phyloP scores from a whole-genome alignment of 2,113 vertebrate species.

The Hirundichthys speculiger region DNA sequence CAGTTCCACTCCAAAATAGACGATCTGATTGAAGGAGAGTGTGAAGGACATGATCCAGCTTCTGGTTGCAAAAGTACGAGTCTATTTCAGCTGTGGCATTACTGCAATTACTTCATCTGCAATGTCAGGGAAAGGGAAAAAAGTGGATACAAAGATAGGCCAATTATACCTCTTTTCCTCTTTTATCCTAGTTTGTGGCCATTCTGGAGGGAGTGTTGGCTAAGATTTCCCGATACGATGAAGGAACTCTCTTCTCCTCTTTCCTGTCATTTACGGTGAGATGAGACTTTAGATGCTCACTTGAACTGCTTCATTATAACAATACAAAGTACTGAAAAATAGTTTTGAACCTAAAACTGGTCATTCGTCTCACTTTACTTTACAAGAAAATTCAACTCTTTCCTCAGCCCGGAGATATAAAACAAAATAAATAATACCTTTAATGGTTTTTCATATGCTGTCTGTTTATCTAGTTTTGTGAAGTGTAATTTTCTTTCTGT shows the following conservation, averaged over 20 bases:
- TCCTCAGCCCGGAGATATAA: no score
- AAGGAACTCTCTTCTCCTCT: constrained; percentile 98
- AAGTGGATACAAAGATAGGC: not conserved
- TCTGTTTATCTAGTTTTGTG: no score
- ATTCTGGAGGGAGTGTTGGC: constrained; percentile 97
- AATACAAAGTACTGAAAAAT: no score
- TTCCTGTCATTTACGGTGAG: constrained; percentile 99
- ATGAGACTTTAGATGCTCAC: not conserved
- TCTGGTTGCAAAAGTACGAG: constrained; percentile 94
- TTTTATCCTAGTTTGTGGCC: constrained; percentile 87
- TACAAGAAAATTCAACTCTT: no score
- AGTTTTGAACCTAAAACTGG: no score
- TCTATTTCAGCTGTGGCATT: not conserved
- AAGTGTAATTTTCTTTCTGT: no score
- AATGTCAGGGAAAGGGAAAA: not conserved
- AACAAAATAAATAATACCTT: no score
- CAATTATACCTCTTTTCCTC: not conserved
- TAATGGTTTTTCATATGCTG: no score
- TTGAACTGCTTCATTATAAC: not conserved
- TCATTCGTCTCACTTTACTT: no score
- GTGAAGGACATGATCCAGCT: constrained; percentile 99
- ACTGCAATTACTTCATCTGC: not conserved
- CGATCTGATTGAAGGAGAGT: constrained; percentile 98
- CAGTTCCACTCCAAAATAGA: constrained; percentile 98
- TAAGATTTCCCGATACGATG: constrained; percentile 98